Evolutionary conservation across 30 jellyfish, hydroid and myxozoan species (phyloP).

Genomic region (Sanderia malayensis): DNA sequence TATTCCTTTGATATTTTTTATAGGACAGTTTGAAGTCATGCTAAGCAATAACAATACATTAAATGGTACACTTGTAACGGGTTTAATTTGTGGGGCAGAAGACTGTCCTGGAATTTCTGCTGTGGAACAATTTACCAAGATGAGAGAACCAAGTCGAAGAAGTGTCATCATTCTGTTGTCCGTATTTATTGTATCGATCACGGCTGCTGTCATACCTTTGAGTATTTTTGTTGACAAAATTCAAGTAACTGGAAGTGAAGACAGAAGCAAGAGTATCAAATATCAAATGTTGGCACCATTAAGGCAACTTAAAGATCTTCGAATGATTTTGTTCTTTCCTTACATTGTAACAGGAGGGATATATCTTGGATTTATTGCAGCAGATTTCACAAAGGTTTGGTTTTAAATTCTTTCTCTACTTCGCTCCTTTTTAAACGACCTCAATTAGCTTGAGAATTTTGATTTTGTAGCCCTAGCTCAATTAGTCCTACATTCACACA

Average conservation of each 20-base stretch:
- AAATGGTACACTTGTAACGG: background rate
- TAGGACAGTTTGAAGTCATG: background rate
- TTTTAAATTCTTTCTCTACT: too few relatives aligned
- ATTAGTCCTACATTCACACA: too few relatives aligned
- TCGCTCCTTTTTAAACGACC: too few relatives aligned
- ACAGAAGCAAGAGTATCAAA: constrained; percentile 10
- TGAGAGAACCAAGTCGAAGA: constrained; percentile 18
- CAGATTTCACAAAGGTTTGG: constrained; percentile 38
- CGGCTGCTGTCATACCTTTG: constrained; percentile 20
- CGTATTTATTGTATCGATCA: constrained; percentile 28
- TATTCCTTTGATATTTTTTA: background rate
- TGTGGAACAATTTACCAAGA: background rate
- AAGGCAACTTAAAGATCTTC: constrained; percentile 25
- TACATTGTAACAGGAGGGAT: constrained; percentile 8
- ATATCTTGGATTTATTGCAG: constrained; percentile 31
- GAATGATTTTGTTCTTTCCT: constrained; percentile 44
- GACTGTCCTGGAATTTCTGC: constrained; percentile 38
- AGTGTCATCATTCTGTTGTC: constrained; percentile 38
- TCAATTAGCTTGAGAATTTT: too few relatives aligned
- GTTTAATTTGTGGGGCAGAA: constrained; percentile 38
- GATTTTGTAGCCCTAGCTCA: too few relatives aligned
- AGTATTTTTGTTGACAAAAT: constrained; percentile 21
- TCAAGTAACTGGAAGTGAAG: constrained; percentile 3
- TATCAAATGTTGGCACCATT: constrained; percentile 16
- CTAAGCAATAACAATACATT: background rate